A percentile compares a stretch with the other conserved stretches of the same genome.
phyloP scores from a whole-genome alignment of 1,140 invertebrate species.

The Drosophila seguyi region DNA sequence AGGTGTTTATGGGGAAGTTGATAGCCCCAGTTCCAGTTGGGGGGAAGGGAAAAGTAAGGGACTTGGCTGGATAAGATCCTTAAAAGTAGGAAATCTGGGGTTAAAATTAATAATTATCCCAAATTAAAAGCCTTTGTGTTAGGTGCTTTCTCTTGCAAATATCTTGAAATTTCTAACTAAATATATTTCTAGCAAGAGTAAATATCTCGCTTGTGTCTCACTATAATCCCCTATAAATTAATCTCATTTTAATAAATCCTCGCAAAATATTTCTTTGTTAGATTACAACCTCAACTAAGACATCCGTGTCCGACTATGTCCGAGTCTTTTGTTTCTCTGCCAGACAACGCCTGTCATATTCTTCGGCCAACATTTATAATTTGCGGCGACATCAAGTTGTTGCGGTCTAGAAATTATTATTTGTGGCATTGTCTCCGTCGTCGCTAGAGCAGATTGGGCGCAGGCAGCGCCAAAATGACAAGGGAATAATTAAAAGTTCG shows the following conservation, averaged over 20 bases:
- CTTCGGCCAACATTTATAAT: conserved; percentile 57
- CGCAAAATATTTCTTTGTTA: conserved; percentile 9
- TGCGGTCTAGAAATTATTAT: conserved; percentile 75
- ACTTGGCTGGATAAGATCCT: not conserved
- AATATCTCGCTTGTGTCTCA: not conserved
- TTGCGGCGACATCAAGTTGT: conserved; percentile 64
- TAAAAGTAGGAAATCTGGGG: not conserved
- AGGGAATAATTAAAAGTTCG: conserved; percentile 55
- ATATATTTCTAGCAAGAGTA: not conserved
- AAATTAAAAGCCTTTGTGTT: not conserved
- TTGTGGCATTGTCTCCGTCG: conserved; percentile 41
- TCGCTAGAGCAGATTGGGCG: conserved; percentile 1
- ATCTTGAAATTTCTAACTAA: not conserved
- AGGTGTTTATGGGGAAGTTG: conserved; percentile 34
- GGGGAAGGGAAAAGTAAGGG: not conserved
- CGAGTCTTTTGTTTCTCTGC: conserved; percentile 27
- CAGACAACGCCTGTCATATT: conserved; percentile 63
- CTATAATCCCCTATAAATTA: not conserved
- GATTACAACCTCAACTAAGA: not conserved
- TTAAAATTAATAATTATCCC: not conserved
- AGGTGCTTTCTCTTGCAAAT: not conserved
- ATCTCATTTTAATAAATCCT: not conserved
- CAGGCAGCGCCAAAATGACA: conserved; percentile 49
- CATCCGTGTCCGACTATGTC: conserved; percentile 9
- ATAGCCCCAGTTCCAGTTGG: not conserved